Conservation (phyloP, 2,888 invertebrate species). For the Andrena bucephala region DNA sequence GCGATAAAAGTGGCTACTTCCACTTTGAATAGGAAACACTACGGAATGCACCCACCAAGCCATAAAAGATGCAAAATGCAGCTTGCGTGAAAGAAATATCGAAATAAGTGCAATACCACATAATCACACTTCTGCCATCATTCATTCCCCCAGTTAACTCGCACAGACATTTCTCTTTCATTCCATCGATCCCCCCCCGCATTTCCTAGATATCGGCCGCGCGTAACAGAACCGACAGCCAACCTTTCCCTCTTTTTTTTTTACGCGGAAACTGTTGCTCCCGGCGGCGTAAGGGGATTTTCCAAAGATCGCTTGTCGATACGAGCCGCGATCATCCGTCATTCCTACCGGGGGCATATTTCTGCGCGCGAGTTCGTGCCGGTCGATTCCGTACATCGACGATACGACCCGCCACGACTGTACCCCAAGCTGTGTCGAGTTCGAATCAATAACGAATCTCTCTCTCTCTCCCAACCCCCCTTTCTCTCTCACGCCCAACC, state of each 20-base stretch:
- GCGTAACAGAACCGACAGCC: background rate
- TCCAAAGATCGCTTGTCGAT: conserved; percentile 47
- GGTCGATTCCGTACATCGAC: conserved; percentile 53
- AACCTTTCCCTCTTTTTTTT: background rate
- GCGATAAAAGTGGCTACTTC: too few relatives aligned
- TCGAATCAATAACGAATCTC: conserved; percentile 76
- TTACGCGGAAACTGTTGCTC: conserved; percentile 36
- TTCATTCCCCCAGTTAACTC: too few relatives aligned
- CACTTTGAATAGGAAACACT: too few relatives aligned
- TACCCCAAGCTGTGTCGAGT: conserved; percentile 71
- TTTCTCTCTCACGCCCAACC: background rate
- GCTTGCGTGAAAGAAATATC: too few relatives aligned
- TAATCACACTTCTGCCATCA: too few relatives aligned
- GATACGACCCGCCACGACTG: conserved; percentile 60
- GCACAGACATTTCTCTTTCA: background rate
- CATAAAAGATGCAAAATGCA: too few relatives aligned
- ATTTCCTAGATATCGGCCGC: background rate
- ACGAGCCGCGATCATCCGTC: conserved; percentile 52
- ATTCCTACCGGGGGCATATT: conserved; percentile 42
- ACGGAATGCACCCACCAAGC: too few relatives aligned
- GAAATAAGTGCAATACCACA: too few relatives aligned
- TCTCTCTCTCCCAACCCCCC: conserved; percentile 43
- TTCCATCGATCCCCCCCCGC: background rate
- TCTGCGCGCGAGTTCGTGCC: conserved; percentile 53
- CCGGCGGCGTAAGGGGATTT: conserved; percentile 27